Percentiles rank a stretch among this genome's conserved stretches.
phyloP scores from a whole-genome alignment of 2,888 invertebrate species.

The Pelosia muscerda region DNA sequence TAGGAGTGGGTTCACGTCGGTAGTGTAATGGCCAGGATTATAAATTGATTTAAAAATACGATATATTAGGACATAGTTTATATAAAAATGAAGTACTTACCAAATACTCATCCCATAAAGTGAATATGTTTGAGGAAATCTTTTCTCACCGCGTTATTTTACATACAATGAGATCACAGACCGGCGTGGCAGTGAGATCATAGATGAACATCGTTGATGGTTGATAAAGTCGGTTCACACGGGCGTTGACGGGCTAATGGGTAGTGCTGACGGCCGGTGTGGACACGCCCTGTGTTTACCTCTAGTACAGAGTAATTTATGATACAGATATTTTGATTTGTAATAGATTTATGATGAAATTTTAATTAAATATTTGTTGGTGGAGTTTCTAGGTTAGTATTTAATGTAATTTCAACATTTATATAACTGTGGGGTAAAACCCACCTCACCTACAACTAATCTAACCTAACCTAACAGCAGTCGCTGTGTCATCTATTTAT shows the following conservation, averaged over 20 bases:
- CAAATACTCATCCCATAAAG: conserved; percentile 6
- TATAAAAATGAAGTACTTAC: conserved; percentile 5
- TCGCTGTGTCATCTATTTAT: too few species aligned
- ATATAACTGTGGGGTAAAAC: too few species aligned
- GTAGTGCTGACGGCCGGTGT: conserved; percentile 56
- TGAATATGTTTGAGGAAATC: conserved; percentile 18
- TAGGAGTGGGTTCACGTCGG: too few species aligned
- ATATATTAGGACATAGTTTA: background rate
- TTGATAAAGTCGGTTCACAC: conserved; percentile 44
- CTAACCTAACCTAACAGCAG: too few species aligned
- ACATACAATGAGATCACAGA: conserved; percentile 50
- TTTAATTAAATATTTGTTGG: background rate
- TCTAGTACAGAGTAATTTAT: conserved; percentile 45
- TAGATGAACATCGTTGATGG: conserved; percentile 30
- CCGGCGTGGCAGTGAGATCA: conserved; percentile 44
- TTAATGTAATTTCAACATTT: too few species aligned
- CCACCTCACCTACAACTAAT: too few species aligned
- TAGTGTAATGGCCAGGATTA: too few species aligned
- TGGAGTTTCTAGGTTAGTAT: background rate
- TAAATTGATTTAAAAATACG: too few species aligned
- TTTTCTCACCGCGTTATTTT: conserved; percentile 32
- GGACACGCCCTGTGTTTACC: conserved; percentile 60
- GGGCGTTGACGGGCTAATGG: conserved; percentile 67
- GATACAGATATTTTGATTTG: conserved; percentile 12
- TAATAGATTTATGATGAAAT: background rate